phyloP scores from a whole-genome alignment of 2,888 invertebrate species.

The Galerucella calmariensis region DNA sequence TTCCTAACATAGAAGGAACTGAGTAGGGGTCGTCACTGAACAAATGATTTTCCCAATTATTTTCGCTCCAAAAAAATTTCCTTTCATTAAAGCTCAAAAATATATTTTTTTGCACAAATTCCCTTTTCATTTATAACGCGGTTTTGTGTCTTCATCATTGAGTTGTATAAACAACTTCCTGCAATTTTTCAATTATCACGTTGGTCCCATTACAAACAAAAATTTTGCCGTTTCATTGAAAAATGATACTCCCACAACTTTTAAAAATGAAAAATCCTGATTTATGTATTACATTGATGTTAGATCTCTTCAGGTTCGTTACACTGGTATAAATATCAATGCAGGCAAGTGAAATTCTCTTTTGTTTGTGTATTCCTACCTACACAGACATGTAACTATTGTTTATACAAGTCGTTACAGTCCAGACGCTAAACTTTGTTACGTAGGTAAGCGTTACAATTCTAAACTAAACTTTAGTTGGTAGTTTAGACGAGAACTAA shows the following conservation, averaged over 20 bases:
- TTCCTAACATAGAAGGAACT: too few species aligned
- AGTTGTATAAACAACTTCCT: too few species aligned
- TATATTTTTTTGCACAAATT: neutral
- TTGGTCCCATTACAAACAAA: neutral
- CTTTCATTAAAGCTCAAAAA: too few species aligned
- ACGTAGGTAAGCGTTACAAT: neutral
- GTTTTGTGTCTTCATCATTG: too few species aligned
- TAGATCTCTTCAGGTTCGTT: neutral
- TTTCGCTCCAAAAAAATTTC: too few species aligned
- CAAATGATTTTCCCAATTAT: too few species aligned
- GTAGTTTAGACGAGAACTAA: neutral
- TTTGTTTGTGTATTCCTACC: conserved; percentile 9
- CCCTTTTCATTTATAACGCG: too few species aligned
- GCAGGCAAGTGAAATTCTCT: neutral
- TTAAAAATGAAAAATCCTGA: neutral
- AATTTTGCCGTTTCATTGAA: neutral
- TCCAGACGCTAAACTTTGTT: neutral
- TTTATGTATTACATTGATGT: conserved; percentile 1
- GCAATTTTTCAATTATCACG: too few species aligned
- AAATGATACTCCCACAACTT: neutral
- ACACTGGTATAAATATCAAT: neutral
- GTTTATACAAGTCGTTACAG: neutral
- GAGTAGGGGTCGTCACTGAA: too few species aligned
- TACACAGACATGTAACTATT: neutral
- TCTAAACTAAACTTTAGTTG: too few species aligned